Conservation (phyloP, 2,797 vertebrate genomes). For the Pristis pectinata region DNA sequence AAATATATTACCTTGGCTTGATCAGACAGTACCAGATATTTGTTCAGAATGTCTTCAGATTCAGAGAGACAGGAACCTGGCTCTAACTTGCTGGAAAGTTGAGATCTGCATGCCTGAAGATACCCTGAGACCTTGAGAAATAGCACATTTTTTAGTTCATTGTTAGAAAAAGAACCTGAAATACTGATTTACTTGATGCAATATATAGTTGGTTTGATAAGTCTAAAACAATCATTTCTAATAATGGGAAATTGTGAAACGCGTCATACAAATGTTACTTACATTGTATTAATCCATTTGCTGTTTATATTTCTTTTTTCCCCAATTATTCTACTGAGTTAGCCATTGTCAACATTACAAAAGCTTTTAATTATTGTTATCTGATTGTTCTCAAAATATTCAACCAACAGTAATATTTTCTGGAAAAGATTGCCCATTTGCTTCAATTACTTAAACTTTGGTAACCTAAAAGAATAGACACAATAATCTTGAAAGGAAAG, state of each 20-base stretch:
- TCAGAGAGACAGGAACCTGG: constrained; percentile 56
- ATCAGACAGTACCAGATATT: constrained; percentile 62
- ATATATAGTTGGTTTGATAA: background rate
- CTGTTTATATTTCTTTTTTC: background rate
- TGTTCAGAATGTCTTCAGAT: constrained; percentile 60
- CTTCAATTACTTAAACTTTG: background rate
- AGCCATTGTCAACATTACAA: background rate
- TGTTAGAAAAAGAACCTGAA: constrained; percentile 5
- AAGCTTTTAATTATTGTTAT: background rate
- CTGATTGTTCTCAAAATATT: background rate
- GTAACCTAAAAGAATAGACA: background rate
- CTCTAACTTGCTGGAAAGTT: constrained; percentile 55
- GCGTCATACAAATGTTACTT: background rate
- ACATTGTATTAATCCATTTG: background rate
- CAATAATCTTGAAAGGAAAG: too few relatives aligned
- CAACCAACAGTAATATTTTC: background rate
- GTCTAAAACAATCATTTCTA: background rate
- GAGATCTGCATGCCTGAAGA: constrained; percentile 55
- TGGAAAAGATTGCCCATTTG: background rate
- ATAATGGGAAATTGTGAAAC: background rate
- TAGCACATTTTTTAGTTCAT: constrained; percentile 39
- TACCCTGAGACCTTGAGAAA: constrained; percentile 60
- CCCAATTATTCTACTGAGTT: background rate
- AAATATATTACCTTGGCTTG: constrained; percentile 62
- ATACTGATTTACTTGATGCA: background rate